Percentiles rank a stretch among this genome's conserved stretches.
Evolutionary conservation across 2,888 invertebrate species (phyloP).

Genomic region (Clanis bilineata): DNA sequence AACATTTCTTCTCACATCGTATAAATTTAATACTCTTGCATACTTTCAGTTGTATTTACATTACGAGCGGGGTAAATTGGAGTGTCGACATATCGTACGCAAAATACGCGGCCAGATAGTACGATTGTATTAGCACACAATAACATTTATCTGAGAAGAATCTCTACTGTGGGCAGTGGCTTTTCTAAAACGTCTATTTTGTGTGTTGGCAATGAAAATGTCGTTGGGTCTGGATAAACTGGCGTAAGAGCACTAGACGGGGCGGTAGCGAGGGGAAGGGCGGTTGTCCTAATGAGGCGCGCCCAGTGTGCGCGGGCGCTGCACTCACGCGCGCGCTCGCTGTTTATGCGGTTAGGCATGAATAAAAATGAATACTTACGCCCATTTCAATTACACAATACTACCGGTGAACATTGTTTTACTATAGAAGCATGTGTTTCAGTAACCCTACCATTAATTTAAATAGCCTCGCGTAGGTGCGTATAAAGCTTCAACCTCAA

Average conservation of each 20-base stretch:
- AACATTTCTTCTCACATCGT: conserved; percentile 46
- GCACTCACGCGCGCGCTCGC: conserved; percentile 58
- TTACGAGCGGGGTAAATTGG: conserved; percentile 15
- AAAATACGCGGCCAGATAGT: conserved; percentile 46
- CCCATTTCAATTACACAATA: conserved; percentile 58
- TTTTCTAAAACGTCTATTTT: conserved; percentile 75
- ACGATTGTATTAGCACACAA: conserved; percentile 72
- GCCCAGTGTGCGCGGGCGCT: conserved; percentile 61
- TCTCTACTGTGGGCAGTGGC: conserved; percentile 57
- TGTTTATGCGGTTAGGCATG: conserved; percentile 61
- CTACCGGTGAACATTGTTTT: conserved; percentile 17
- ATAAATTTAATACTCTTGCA: conserved; percentile 31
- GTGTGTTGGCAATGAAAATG: conserved; percentile 72
- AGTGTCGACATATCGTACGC: conserved; percentile 31
- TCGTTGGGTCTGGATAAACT: conserved; percentile 63
- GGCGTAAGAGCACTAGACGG: conserved; percentile 54
- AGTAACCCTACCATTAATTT: conserved; percentile 2
- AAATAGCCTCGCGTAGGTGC: neutral
- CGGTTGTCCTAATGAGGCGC: conserved; percentile 64
- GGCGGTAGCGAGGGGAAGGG: conserved; percentile 38
- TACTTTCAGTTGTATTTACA: conserved; percentile 14
- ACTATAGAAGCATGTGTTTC: neutral
- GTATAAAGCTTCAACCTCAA: neutral
- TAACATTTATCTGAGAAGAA: conserved; percentile 66
- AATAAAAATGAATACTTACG: conserved; percentile 62